Conservation (phyloP, 2,888 invertebrate species). For the Hydrotaea diabolus region DNA sequence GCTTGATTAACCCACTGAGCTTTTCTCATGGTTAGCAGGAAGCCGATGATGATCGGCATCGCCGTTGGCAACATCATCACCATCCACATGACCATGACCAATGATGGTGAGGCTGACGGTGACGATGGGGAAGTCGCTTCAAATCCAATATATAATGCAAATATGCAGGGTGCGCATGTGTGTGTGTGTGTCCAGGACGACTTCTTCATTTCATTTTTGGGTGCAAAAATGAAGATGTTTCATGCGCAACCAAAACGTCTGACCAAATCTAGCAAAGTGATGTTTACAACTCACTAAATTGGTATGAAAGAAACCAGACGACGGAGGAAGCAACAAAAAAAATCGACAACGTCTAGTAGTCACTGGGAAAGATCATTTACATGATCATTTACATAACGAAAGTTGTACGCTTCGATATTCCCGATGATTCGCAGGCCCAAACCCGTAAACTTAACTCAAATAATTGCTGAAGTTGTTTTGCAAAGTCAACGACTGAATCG, state of each 20-base stretch:
- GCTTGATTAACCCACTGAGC: slow-evolving; percentile 66
- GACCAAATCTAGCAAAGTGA: slow-evolving; percentile 44
- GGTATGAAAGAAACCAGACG: neutral
- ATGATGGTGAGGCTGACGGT: neutral
- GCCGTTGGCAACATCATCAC: neutral
- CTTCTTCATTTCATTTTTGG: slow-evolving; percentile 17
- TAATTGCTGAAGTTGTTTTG: slow-evolving; percentile 17
- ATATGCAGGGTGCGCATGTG: slow-evolving; percentile 11
- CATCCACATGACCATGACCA: neutral
- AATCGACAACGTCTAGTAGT: neutral
- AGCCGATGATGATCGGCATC: neutral
- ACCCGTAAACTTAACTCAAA: slow-evolving; percentile 4
- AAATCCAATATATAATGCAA: slow-evolving; percentile 34
- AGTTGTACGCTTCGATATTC: slow-evolving; percentile 42
- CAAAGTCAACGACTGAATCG: neutral
- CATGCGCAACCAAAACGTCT: slow-evolving; percentile 17
- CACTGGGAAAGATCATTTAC: slow-evolving; percentile 54
- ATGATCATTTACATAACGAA: slow-evolving; percentile 63
- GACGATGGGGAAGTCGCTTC: neutral
- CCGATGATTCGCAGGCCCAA: neutral
- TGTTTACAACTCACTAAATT: slow-evolving; percentile 64
- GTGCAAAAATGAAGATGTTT: slow-evolving; percentile 61
- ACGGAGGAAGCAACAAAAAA: neutral
- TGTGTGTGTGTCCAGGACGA: neutral
- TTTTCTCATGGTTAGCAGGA: slow-evolving; percentile 49